phyloP scores from a whole-genome alignment of 2,113 vertebrate species.

The Pluvianellus socialis region DNA sequence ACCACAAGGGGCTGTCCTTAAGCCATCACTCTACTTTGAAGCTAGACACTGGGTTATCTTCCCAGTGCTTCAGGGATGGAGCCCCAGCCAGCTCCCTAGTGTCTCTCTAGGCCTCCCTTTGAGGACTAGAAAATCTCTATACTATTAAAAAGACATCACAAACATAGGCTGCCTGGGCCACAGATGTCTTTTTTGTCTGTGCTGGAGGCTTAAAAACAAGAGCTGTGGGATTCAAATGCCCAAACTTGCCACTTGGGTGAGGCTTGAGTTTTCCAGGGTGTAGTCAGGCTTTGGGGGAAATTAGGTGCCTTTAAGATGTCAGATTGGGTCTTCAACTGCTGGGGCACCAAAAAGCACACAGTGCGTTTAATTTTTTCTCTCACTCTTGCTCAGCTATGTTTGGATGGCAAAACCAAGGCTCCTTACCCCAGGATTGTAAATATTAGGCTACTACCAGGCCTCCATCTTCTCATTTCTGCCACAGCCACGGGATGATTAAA shows the following conservation, averaged over 20 bases:
- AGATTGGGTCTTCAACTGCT: neutral
- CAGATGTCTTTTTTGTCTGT: neutral
- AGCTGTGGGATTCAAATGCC: neutral
- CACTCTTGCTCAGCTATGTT: neutral
- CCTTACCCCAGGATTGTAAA: neutral
- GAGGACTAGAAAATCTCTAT: neutral
- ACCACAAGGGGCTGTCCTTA: neutral
- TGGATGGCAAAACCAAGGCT: neutral
- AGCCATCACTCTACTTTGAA: neutral
- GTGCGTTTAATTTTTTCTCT: neutral
- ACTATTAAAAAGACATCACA: neutral
- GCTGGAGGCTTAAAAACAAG: neutral
- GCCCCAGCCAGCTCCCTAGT: neutral
- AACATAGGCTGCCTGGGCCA: neutral
- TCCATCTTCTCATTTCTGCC: neutral
- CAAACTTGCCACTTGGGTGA: neutral
- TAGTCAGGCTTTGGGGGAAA: neutral
- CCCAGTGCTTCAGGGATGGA: accelerated
- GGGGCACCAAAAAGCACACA: neutral
- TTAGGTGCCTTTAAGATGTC: neutral
- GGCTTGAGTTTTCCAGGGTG: neutral
- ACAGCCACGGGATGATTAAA: neutral
- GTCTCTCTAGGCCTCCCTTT: neutral
- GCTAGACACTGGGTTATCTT: neutral
- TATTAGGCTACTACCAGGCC: neutral